Conservation (phyloP, 2,797 vertebrate species). For the Coregonus ussuriensis region DNA sequence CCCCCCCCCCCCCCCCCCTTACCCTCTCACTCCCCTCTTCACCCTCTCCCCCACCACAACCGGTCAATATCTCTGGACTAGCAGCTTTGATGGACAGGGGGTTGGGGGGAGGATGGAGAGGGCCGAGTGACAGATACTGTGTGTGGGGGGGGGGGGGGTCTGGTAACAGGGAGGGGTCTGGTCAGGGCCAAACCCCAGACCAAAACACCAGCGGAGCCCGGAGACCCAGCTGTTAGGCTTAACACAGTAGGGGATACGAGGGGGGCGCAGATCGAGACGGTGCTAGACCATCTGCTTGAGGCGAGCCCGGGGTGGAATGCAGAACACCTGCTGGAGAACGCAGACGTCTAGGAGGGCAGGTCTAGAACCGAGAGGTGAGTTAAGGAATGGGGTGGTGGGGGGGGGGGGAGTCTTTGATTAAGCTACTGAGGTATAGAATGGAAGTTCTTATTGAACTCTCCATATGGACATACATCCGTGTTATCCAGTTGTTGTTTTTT, state of each 20-base stretch:
- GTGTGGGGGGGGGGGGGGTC: not conserved
- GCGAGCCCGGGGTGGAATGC: not conserved
- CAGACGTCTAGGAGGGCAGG: slow-evolving; percentile 2
- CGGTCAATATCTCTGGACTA: not conserved
- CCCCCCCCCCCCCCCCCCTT: not conserved
- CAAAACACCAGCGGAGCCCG: not conserved
- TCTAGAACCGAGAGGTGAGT: slow-evolving; percentile 14
- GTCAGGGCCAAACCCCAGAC: not conserved
- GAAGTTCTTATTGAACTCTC: not conserved
- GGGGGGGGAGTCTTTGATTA: not conserved
- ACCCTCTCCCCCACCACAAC: not conserved
- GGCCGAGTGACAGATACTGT: not conserved
- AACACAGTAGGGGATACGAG: not conserved
- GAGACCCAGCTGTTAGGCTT: slow-evolving; percentile 4
- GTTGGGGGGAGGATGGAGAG: not conserved
- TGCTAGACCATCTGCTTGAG: not conserved
- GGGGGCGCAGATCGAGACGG: not conserved
- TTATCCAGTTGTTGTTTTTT: not conserved
- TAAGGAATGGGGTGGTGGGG: not conserved
- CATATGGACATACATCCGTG: no score
- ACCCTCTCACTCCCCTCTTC: slow-evolving; percentile 4
- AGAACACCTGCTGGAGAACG: slow-evolving; percentile 2
- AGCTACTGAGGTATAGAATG: not conserved
- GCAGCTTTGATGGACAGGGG: slow-evolving; percentile 10
- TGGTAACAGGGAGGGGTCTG: slow-evolving; percentile 8